These are phyloP conservation scores for Iguana delicatissima DNA, from an alignment of 2,797 vertebrate genomes.

Conservation along the genomic window DNA sequence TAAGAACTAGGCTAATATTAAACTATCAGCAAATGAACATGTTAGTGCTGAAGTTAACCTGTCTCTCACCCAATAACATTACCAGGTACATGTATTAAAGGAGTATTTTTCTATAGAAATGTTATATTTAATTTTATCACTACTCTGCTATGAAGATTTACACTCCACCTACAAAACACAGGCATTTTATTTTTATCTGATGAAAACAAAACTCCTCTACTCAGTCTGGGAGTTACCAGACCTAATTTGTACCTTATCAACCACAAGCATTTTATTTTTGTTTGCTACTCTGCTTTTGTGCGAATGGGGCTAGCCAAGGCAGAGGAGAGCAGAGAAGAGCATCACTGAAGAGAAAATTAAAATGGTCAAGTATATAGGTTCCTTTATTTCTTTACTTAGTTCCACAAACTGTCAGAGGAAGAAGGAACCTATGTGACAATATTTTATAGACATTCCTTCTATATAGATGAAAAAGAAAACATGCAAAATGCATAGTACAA, in stretches of 20 bases:
- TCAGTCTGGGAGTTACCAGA: not conserved
- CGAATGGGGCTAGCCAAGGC: too few relatives aligned
- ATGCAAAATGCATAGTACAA: too few relatives aligned
- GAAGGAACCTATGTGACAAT: too few relatives aligned
- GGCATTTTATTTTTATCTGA: not conserved
- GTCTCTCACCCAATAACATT: not conserved
- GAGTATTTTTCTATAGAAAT: not conserved
- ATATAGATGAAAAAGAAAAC: too few relatives aligned
- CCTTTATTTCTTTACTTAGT: too few relatives aligned
- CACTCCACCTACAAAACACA: not conserved
- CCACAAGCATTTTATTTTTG: not conserved
- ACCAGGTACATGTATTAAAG: not conserved
- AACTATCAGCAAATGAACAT: not conserved
- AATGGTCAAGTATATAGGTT: too few relatives aligned
- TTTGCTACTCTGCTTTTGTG: not conserved
- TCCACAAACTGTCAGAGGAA: too few relatives aligned
- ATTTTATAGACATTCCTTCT: too few relatives aligned
- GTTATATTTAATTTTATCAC: not conserved
- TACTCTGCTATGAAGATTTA: not conserved
- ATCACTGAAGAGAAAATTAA: not conserved
- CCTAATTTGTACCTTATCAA: not conserved
- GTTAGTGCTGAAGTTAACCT: not conserved
- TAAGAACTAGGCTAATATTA: not conserved
- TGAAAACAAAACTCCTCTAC: not conserved
- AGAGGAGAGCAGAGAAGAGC: not conserved